phyloP scores from a whole-genome alignment of 2,797 vertebrate genomes.

The Sandelia bainsii region DNA sequence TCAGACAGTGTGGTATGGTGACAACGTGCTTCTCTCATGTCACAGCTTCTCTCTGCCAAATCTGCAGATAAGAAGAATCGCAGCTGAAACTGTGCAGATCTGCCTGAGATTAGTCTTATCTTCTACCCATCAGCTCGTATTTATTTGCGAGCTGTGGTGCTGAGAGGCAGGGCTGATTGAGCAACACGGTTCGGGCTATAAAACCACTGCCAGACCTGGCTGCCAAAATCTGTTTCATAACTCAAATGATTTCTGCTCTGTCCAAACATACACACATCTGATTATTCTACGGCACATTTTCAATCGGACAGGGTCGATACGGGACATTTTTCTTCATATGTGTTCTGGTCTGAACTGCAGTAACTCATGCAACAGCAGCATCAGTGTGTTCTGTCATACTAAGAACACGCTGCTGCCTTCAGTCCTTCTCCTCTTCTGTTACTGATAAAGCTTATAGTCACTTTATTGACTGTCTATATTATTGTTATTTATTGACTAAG shows the following conservation, averaged over 20 bases:
- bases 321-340: not conserved
- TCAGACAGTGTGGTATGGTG: slow-evolving; percentile 23
- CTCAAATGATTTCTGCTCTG: not conserved
- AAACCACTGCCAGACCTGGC: slow-evolving; percentile 13
- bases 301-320: too few relatives aligned
- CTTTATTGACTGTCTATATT: not conserved
- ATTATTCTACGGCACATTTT: not conserved
- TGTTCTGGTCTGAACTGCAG: too few relatives aligned
- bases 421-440: too few relatives aligned
- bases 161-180: slow-evolving; percentile 43
- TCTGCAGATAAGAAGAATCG: slow-evolving; percentile 31
- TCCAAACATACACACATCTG: not conserved
- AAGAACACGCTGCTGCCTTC: too few relatives aligned
- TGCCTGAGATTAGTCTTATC: slow-evolving; percentile 41
- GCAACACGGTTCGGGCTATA: slow-evolving; percentile 27
- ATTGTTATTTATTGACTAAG: not conserved
- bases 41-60: not conserved
- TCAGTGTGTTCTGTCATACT: too few relatives aligned
- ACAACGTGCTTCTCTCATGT: not conserved
- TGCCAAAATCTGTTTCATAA: slow-evolving; percentile 42
- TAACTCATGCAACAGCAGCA: not conserved
- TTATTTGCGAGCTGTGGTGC: slow-evolving; percentile 53
- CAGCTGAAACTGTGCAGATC: slow-evolving; percentile 33
- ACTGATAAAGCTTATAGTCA: not conserved
- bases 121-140: slow-evolving; percentile 9